phyloP scores from a whole-genome alignment of 2,888 invertebrate genomes.

The Dendrolimus pini region DNA sequence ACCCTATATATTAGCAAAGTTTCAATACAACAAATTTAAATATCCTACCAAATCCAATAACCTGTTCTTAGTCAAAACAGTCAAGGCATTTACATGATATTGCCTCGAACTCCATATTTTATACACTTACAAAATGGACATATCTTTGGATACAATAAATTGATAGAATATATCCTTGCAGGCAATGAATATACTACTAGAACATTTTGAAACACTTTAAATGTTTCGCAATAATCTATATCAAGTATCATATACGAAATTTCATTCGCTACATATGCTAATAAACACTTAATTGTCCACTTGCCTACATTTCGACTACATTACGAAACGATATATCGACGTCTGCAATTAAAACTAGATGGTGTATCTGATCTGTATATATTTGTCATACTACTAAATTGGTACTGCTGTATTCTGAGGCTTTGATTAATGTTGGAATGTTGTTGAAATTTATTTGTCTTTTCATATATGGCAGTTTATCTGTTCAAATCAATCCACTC shows the following conservation, averaged over 20 bases:
- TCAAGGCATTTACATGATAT: too few species aligned
- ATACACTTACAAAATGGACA: background rate
- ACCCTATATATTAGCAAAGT: background rate
- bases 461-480: too few species aligned
- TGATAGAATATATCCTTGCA: background rate
- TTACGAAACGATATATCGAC: conserved; percentile 23
- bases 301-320: conserved; percentile 13
- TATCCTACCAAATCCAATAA: background rate
- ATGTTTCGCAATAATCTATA: conserved; percentile 2
- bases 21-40: background rate
- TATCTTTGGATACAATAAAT: background rate
- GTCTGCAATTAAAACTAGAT: conserved; percentile 20
- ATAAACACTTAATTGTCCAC: conserved; percentile 14
- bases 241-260: background rate
- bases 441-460: too few species aligned
- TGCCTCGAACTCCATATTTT: background rate
- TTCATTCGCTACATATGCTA: conserved; percentile 9
- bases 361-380: conserved; percentile 1
- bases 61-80: background rate
- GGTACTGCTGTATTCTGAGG: background rate
- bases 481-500: too few species aligned
- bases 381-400: background rate
- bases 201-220: conserved; percentile 1
- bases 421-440: background rate
- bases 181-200: background rate